Conservation (phyloP, 2,888 invertebrate species). For the Brachynemurus nebulosus region DNA sequence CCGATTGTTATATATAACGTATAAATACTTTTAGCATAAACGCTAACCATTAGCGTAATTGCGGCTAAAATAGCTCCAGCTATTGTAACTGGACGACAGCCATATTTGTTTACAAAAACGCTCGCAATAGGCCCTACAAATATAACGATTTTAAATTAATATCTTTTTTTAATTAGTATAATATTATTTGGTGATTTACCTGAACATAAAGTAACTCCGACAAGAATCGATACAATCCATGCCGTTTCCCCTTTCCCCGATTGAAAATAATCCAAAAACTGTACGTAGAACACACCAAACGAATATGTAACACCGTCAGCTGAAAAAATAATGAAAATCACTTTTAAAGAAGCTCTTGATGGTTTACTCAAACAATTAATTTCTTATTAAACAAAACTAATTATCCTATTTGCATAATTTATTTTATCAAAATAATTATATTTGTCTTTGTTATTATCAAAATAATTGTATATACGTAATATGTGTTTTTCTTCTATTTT, state of each 20-base stretch:
- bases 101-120: conserved; percentile 87
- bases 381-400: too few species aligned
- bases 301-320: conserved; percentile 98
- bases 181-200: too few species aligned
- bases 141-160: conserved; percentile 5
- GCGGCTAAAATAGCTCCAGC: conserved; percentile 71
- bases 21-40: conserved; percentile 68
- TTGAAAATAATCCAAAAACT: conserved; percentile 71
- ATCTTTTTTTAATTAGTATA: too few species aligned
- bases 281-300: conserved; percentile 85
- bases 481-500: too few species aligned
- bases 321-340: conserved; percentile 33
- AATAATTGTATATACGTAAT: too few species aligned
- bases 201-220: conserved; percentile 88
- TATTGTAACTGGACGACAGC: conserved; percentile 84
- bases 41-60: conserved; percentile 62
- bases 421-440: too few species aligned
- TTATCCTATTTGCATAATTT: too few species aligned
- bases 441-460: too few species aligned
- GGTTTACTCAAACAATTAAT: too few species aligned
- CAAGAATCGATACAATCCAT: conserved; percentile 87
- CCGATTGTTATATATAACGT: conserved; percentile 89
- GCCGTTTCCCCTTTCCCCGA: conserved; percentile 78
- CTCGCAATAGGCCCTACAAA: conserved; percentile 87
- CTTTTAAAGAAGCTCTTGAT: conserved; percentile 10